phyloP scores from a whole-genome alignment of 1,140 invertebrate genomes.

The Sycophila sp. region DNA sequence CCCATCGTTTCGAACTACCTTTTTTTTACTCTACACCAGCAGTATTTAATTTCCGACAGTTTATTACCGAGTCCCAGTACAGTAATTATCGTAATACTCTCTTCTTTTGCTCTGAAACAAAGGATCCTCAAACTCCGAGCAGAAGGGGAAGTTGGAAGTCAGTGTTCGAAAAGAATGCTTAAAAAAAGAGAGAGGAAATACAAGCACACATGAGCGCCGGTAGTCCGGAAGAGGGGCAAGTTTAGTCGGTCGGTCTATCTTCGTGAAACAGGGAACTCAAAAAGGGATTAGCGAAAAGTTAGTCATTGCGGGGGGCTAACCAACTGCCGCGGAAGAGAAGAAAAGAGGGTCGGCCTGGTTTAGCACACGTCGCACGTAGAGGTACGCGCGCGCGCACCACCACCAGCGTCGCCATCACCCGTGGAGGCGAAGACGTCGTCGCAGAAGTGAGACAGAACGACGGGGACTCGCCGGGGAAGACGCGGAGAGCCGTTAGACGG shows the following conservation, averaged over 20 bases:
- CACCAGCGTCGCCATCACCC: not conserved
- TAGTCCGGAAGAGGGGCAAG: slow-evolving; percentile 17
- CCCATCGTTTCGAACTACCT: too few relatives aligned
- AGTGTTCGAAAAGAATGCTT: too few relatives aligned
- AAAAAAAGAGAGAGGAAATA: slow-evolving; percentile 1
- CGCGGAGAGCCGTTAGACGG: slow-evolving; percentile 12
- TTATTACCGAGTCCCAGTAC: too few relatives aligned
- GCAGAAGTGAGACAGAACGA: too few relatives aligned
- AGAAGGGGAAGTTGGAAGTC: not conserved
- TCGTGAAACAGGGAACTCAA: slow-evolving; percentile 42
- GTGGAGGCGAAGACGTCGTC: not conserved
- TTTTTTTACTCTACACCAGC: too few relatives aligned
- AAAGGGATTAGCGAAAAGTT: slow-evolving; percentile 40
- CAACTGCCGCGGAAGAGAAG: slow-evolving; percentile 17
- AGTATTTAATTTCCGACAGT: too few relatives aligned
- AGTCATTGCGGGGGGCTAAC: slow-evolving; percentile 21
- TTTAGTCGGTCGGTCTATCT: slow-evolving; percentile 39
- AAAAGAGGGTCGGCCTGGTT: slow-evolving; percentile 39
- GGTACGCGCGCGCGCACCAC: too few relatives aligned
- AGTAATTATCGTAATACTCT: slow-evolving; percentile 5
- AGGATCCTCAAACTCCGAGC: too few relatives aligned
- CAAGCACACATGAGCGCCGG: too few relatives aligned
- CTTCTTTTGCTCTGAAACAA: not conserved
- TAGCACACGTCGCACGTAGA: slow-evolving; percentile 21
- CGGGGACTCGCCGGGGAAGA: slow-evolving; percentile 4